Base-by-base conservation (phyloP, 1,140 invertebrate genomes). In the Drosophila pseudoobscura region DNA sequence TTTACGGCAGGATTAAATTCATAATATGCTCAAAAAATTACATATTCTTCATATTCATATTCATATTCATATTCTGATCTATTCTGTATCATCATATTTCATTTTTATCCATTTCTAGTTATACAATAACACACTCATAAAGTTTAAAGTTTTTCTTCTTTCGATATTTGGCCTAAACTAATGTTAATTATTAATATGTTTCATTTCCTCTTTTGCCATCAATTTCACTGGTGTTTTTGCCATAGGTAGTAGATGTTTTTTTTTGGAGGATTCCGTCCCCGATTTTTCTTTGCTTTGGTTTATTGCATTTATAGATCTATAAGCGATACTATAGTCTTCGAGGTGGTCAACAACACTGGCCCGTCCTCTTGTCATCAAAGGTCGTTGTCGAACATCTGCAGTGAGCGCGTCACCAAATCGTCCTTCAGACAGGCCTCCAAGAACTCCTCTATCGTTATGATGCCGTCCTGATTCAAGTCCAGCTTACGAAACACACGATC, bases 361-460 rank as follows among this genome's bases (percentile, higher is more conserved):
- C 64, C 79, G 9, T 73, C 61, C 43, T 78, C 82, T 66, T 85
- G 90, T 90, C 90, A 91, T 91, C 90, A 91, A 90, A 91, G 90
- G 74, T 91, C 95, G 77, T 94, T 94, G 91, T 96, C 96, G 90
- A 97, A 96, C 94, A 96, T 96, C 91, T 96, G 95, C 91, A 97
- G 91, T 22, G 96, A 96, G 46, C 94, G 94, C 51, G 95, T 96
- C 90, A 96, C 96, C 66, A 96, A 94, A 90, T 96, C 96, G 83
- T 97, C 96, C 93, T 97, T 98, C 72, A 98, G 94, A 92, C 97
- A 99, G 74, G 97, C 97, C 93, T 98, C 97, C 90, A 98, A 96
- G 92, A 99, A 99, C 93, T 99, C 97, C 92, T 98, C 97, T 92
- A 98, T 97, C 64, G 97, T 98, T 90, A 98, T 98, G 57, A 98